Evolutionary conservation across 2,797 vertebrate genomes (phyloP), one percentile per base, ranked within the genome.

Genomic region (Pseudomugil gertrudae): DNA sequence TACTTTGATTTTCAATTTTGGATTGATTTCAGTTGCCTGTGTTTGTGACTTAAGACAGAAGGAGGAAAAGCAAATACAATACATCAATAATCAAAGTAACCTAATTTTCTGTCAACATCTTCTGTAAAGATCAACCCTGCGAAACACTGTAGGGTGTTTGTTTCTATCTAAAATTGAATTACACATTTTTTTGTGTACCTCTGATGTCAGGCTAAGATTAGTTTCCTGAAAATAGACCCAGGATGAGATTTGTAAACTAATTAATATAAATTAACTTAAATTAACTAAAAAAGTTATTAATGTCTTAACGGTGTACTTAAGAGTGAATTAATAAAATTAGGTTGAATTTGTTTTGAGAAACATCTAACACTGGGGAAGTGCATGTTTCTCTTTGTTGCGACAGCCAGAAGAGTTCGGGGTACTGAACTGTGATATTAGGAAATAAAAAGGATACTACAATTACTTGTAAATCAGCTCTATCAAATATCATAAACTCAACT

Each of bases 201-300:
- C 43, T 48, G 33, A 73, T 47, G 38, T n/a, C 36, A 55, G 21
- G 63, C 53, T 69, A 38, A 60, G 29, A 35, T n/a, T 29, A 26
- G 8, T 1, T 43, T 19, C 36, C 35, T 33, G 5, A 40, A 30
- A 27, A 66, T 59, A 19, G 61, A 61, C 10, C 19, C 40, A n/a
- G 40, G 40, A 9, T n/a, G 15, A 5, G 54, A 15, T 40, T 36
- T 47, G 10, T 15, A 24, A 58, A 40, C 11, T 23, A 53, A 32
- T 21, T 14, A 1, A 54, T 36, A 32, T 23, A 27, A 32, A 50
- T 30, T 10, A 9, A 14, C 5, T 19, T 3, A 29, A 24, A 38
- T 47, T 19, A 2, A 19, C 15, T 2, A 19, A 19, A 40, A 40
- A 17, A 5, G 14, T 38, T 4, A 38, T 15, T 14, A 15, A 17